Base-by-base conservation (phyloP, 2,888 invertebrate genomes). In the Drosophila falleni region DNA sequence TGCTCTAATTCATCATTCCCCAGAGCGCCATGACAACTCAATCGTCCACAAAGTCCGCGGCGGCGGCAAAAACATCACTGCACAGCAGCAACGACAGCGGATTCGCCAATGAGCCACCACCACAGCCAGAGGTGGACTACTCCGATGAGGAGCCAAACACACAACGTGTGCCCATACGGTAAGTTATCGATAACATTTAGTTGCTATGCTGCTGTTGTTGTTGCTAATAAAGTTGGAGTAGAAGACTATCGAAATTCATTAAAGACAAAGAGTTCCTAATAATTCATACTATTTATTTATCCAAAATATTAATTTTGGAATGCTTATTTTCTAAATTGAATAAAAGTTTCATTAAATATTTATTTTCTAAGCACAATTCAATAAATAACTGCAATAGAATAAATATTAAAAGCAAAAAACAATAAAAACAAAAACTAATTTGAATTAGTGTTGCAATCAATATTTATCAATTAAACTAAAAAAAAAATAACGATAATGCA, bases 31-130 rank as follows among this genome's bases (percentile, higher is more conserved):
- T 87, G 82, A 77, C 80, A 80, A 79, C 79, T 16, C 86, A 87
- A 63, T 89, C 91, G 23, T 63, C 87, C 9, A 51, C 72, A 55
- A 91, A 91, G 60, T 81, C 90, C n/a, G 88, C 88, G 10, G 92
- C 90, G 26, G 95, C 95, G 49, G 96, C 96, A 67, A 96, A 95
- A 90, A 95, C 95, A 1, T 97, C 97, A 42, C 94, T 97, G 80
- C 97, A 97, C 92, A 97, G 97, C 93, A 97, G 97, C 91, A 97
- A 97, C 92, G 97, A 97, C 93, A 97, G 97, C 82, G 97, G 97
- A 15, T 97, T 97, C 92, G 97, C 97, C 89, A 97, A 97, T 91
- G 97, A 97, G 91, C 95, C 95, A 33, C 97, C 97, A 4, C 96
- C 96, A 29, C 97, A 97, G 90, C 97, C 97, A 23, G 97, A 97